Base-by-base conservation (phyloP, 2,888 invertebrate species). In the Apamea epomidion region DNA sequence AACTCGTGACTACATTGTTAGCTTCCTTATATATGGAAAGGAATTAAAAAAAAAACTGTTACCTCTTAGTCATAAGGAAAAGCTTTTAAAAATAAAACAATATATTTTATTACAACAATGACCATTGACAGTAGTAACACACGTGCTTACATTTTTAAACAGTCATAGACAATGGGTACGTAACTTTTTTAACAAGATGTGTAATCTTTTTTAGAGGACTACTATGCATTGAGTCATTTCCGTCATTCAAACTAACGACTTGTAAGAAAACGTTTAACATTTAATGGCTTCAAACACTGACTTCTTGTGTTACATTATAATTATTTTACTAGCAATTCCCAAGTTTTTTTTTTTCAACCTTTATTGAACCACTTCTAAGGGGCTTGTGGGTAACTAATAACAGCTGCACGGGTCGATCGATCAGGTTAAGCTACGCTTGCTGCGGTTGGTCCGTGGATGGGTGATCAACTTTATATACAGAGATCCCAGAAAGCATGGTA, bases 101-200 rank as follows among this genome's bases (percentile, higher is more conserved):
- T 80, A 7, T 67, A 84, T 70, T 85, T 72, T 45, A 62, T 48
- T 74, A 78, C 60, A 73, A 82, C 77, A 80, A 80, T 68, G 48
- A 69, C 75, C 88, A 86, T 78, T 70, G 87, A 86, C 86, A 88
- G 76, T 45, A 76, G 58, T 67, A 29, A 74, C 76, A 29, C 25
- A 68, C 76, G 77, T 75, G 76, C 70, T 54, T 58, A 72, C 21
- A 82, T 82, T 84, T 82, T 88, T 67, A 77, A 86, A 72, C 64
- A 77, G 48, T 48, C 74, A 76, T 37, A 83, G 77, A 88, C 77
- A 86, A 86, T 87, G 83, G 75, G 76, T 69, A 81, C 71, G 48
- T 76, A 51, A 74, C 37, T 85, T 85, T 75, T 83, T 70, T 71
- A 32, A 86, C 69, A 51, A 73, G 76, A 86, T 72, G 62, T 72